Evolutionary conservation across 2,113 vertebrate species (phyloP).

Genomic region (Dascyllus trimaculatus): DNA sequence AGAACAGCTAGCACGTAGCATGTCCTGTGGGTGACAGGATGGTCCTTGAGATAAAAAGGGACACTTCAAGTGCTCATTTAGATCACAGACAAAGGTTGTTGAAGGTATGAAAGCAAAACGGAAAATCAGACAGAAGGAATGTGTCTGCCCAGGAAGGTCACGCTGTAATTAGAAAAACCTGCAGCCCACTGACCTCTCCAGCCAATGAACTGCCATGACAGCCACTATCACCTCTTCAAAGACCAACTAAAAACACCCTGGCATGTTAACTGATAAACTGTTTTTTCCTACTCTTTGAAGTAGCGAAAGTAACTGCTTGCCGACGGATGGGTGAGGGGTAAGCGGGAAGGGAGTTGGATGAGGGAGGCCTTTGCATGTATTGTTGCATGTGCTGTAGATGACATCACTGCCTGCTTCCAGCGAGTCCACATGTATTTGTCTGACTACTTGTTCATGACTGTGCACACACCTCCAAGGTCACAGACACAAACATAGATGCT

Average conservation of each 20-base stretch:
- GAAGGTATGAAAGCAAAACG: constrained; percentile 43
- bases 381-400: constrained; percentile 36
- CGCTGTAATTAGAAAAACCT: constrained; percentile 77
- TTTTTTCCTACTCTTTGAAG: constrained; percentile 70
- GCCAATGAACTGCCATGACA: constrained; percentile 61
- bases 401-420: constrained; percentile 61
- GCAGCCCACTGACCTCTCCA: constrained; percentile 69
- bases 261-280: constrained; percentile 70
- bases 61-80: constrained; percentile 31
- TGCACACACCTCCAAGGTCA: constrained; percentile 66
- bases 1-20: constrained; percentile 10
- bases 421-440: constrained; percentile 61
- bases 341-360: not conserved
- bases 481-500: constrained; percentile 19
- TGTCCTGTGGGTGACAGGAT: not conserved
- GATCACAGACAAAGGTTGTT: constrained; percentile 21
- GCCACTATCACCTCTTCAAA: constrained; percentile 69
- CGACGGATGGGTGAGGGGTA: constrained; percentile 6
- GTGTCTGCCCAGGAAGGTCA: constrained; percentile 64
- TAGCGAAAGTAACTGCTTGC: constrained; percentile 35
- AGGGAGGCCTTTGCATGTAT: not conserved
- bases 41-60: constrained; percentile 1
- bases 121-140: constrained; percentile 71
- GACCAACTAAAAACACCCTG: constrained; percentile 54
- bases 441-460: constrained; percentile 55